Percentiles rank a stretch among this genome's conserved stretches.
Evolutionary conservation across 1,140 invertebrate species (phyloP).

Genomic region (Propsilocerus akamusi): DNA sequence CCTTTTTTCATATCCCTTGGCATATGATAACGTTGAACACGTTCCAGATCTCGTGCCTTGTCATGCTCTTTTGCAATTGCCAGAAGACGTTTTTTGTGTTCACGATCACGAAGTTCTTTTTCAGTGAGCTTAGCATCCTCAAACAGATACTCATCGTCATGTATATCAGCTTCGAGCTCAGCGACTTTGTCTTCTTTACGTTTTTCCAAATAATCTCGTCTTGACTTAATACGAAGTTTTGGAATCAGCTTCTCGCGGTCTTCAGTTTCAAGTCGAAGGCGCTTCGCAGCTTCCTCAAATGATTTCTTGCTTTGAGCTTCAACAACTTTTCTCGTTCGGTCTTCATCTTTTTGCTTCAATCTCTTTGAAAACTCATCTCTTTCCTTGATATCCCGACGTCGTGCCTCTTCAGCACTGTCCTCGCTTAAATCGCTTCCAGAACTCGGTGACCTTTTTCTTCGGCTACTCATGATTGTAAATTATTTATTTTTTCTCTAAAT

Average conservation of each 20-base stretch:
- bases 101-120: slow-evolving; percentile 60
- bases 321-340: slow-evolving; percentile 65
- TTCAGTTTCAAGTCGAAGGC: slow-evolving; percentile 71
- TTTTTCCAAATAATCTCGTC: slow-evolving; percentile 87
- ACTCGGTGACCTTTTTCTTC: slow-evolving; percentile 21
- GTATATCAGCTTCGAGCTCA: slow-evolving; percentile 87
- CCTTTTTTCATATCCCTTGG: slow-evolving; percentile 58
- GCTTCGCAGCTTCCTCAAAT: slow-evolving; percentile 81
- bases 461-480: too few species aligned
- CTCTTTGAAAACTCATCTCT: slow-evolving; percentile 86
- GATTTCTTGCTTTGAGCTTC: slow-evolving; percentile 51
- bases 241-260: slow-evolving; percentile 75
- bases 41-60: slow-evolving; percentile 77
- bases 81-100: slow-evolving; percentile 84
- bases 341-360: slow-evolving; percentile 78
- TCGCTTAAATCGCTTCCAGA: too few species aligned
- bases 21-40: slow-evolving; percentile 85
- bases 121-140: slow-evolving; percentile 73
- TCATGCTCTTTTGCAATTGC: slow-evolving; percentile 90
- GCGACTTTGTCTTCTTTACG: slow-evolving; percentile 89
- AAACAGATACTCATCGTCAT: slow-evolving; percentile 95
- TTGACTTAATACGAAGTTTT: slow-evolving; percentile 73
- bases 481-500: too few species aligned
- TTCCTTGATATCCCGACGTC: slow-evolving; percentile 68
- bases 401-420: slow-evolving; percentile 44